Evolutionary conservation across 2,113 vertebrate species (phyloP).

Genomic region (Centropristis striata): DNA sequence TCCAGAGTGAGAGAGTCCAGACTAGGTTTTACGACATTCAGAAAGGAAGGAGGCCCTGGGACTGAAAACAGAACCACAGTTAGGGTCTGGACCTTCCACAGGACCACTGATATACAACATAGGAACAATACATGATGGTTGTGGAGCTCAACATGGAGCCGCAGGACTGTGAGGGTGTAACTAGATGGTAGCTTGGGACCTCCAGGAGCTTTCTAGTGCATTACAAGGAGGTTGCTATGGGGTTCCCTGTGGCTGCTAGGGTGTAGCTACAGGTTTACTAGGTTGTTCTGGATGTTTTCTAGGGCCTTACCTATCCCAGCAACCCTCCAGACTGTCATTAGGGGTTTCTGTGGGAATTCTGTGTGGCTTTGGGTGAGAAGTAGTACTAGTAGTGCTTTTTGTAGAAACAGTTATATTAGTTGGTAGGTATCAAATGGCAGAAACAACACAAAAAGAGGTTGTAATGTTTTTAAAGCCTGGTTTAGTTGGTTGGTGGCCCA

Average conservation of each 20-base stretch:
- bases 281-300: too few species aligned
- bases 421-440: background rate
- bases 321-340: too few species aligned
- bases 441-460: background rate
- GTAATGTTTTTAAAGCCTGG: background rate
- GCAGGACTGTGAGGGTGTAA: background rate
- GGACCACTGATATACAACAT: background rate
- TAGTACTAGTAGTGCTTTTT: background rate
- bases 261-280: background rate
- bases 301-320: too few species aligned
- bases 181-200: background rate
- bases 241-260: background rate
- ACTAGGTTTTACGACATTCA: constrained; percentile 87
- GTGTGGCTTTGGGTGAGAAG: background rate
- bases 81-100: background rate
- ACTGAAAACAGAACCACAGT: constrained; percentile 81
- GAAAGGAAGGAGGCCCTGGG: constrained; percentile 89
- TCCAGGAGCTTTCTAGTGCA: background rate
- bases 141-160: too few species aligned
- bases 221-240: background rate
- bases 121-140: background rate
- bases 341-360: background rate
- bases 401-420: background rate
- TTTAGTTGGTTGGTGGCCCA: background rate
- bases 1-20: constrained; percentile 92